Conservation (phyloP, 2,113 vertebrate genomes). For the Arvicanthis niloticus region DNA sequence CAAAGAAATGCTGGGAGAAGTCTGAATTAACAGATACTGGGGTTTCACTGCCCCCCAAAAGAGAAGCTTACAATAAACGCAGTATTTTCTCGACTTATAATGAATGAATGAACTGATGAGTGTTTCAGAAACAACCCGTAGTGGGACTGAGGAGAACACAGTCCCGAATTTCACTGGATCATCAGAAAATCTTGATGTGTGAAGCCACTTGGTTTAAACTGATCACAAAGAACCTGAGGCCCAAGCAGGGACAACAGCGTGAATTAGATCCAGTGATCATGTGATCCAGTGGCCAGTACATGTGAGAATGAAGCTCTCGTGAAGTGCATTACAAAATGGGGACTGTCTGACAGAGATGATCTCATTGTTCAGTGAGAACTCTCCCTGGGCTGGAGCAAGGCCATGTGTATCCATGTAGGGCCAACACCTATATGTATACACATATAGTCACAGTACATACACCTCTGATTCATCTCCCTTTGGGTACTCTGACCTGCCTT, state of each 20-base stretch:
- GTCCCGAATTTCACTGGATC: not conserved
- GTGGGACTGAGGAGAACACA: not conserved
- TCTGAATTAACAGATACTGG: not conserved
- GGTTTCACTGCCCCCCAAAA: not conserved
- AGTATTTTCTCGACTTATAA: not conserved
- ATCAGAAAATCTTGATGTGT: not conserved
- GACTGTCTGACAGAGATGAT: not conserved
- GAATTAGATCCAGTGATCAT: not conserved
- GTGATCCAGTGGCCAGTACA: not conserved
- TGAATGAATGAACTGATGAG: not conserved
- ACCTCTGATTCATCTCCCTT: no score
- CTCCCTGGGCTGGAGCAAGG: not conserved
- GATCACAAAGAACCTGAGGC: not conserved
- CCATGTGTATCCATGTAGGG: not conserved
- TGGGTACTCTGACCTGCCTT: not conserved
- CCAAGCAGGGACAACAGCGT: not conserved
- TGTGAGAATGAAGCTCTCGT: not conserved
- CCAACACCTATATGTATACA: no score
- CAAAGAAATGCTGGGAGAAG: not conserved
- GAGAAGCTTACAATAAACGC: not conserved
- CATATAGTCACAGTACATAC: no score
- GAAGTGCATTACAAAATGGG: not conserved
- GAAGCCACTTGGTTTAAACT: not conserved
- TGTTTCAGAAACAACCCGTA: not conserved
- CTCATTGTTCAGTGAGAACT: not conserved